Conservation (phyloP, 92 coral and sea anemone genomes). For the Umimayanthus chanpuru region DNA sequence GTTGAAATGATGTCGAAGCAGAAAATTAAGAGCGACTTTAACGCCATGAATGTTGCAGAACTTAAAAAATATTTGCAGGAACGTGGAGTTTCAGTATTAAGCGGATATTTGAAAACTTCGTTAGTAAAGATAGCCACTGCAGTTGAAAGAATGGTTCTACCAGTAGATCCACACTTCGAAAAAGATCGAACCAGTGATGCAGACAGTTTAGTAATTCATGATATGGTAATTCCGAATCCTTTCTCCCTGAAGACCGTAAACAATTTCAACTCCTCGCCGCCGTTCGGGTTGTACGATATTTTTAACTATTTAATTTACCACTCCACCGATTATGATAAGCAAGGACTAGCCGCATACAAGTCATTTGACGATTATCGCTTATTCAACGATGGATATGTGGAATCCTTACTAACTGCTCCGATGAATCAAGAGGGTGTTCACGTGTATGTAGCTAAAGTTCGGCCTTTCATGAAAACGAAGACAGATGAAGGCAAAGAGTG, state of each 20-base stretch:
- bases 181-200: slow-evolving; percentile 56
- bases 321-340: too few species aligned
- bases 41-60: slow-evolving; percentile 55
- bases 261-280: too few species aligned
- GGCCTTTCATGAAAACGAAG: slow-evolving; percentile 38
- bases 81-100: slow-evolving; percentile 55
- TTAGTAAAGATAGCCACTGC: slow-evolving; percentile 38
- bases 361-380: slow-evolving; percentile 71
- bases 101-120: slow-evolving; percentile 53
- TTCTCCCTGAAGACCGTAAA: too few species aligned
- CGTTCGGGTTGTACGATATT: too few species aligned
- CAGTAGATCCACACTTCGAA: slow-evolving; percentile 28
- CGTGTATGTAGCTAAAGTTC: slow-evolving; percentile 52
- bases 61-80: slow-evolving; percentile 56
- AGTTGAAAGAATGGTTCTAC: slow-evolving; percentile 41
- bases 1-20: slow-evolving; percentile 39
- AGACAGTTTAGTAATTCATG: slow-evolving; percentile 54
- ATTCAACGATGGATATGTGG: slow-evolving; percentile 64
- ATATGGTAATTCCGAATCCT: slow-evolving; percentile 55
- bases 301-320: too few species aligned
- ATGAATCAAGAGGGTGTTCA: slow-evolving; percentile 63
- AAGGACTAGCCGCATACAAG: too few species aligned
- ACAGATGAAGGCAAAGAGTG: slow-evolving; percentile 51
- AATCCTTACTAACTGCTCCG: slow-evolving; percentile 58
- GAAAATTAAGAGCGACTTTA: slow-evolving; percentile 45